Evolutionary conservation across 2,888 invertebrate genomes (phyloP).

Genomic region (Pollenia amentaria): DNA sequence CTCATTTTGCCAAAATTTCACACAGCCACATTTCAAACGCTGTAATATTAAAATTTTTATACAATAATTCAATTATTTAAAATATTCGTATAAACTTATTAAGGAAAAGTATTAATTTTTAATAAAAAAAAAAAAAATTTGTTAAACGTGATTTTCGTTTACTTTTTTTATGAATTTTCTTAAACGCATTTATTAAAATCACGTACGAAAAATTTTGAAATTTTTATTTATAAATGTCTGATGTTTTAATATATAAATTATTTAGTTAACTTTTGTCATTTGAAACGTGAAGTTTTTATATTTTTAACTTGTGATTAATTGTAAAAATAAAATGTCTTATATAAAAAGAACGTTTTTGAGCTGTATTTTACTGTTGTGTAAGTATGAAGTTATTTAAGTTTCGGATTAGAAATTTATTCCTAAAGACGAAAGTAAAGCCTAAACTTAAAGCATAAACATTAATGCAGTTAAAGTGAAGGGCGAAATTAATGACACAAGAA

Average conservation of each 20-base stretch:
- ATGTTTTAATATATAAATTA: conserved; percentile 6
- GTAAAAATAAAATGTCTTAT: conserved; percentile 43
- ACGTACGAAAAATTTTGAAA: conserved; percentile 25
- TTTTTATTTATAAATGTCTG: conserved; percentile 55
- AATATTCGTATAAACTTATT: not conserved
- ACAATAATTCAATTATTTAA: conserved; percentile 25
- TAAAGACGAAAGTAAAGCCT: too few relatives aligned
- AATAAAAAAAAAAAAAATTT: not conserved
- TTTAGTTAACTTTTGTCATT: conserved; percentile 55
- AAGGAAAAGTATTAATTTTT: conserved; percentile 10
- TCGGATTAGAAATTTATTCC: too few relatives aligned
- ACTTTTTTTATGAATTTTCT: not conserved
- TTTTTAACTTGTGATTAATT: not conserved
- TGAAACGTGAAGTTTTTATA: conserved; percentile 11
- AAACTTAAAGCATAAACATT: too few relatives aligned
- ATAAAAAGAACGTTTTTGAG: conserved; percentile 28
- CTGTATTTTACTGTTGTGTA: conserved; percentile 47
- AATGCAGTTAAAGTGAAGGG: too few relatives aligned
- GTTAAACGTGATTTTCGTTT: conserved; percentile 56
- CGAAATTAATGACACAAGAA: too few relatives aligned
- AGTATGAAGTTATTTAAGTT: not conserved
- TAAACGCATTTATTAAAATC: conserved; percentile 29
- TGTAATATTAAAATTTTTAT: conserved; percentile 57
- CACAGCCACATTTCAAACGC: conserved; percentile 40
- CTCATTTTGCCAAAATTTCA: conserved; percentile 50